Percentiles rank a stretch among this genome's conserved stretches.
phyloP scores from a whole-genome alignment of 92 coral and sea anemone genomes.

The Desmophyllum pertusum region DNA sequence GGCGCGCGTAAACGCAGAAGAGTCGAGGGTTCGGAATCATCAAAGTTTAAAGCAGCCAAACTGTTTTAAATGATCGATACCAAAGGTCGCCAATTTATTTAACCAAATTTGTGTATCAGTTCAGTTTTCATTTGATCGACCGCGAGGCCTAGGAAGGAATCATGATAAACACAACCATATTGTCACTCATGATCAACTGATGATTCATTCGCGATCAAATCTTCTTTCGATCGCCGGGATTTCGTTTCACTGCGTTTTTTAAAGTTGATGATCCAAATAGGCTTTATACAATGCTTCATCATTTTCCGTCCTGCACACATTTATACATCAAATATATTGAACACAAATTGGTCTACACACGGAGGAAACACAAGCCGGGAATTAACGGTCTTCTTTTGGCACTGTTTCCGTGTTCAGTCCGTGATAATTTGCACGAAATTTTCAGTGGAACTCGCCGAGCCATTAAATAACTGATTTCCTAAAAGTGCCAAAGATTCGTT shows the following conservation, averaged over 20 bases:
- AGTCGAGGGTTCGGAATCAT: no score
- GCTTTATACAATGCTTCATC: no score
- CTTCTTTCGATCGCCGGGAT: not conserved
- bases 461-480: not conserved
- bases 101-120: not conserved
- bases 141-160: no score
- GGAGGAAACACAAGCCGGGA: no score
- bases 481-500: not conserved
- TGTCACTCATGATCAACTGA: no score
- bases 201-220: not conserved
- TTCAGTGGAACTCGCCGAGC: not conserved
- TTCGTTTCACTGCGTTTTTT: not conserved
- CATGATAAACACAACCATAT: no score
- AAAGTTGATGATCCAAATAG: not conserved
- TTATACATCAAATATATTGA: no score
- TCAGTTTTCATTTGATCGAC: not conserved
- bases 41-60: not conserved
- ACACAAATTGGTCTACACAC: no score
- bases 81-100: no score
- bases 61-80: not conserved
- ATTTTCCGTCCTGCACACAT: no score
- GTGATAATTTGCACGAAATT: not conserved
- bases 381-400: not conserved
- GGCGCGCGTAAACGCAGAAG: no score
- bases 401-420: not conserved